phyloP scores from a whole-genome alignment of 2,888 invertebrate genomes.

The Entomobrya multifasciata region DNA sequence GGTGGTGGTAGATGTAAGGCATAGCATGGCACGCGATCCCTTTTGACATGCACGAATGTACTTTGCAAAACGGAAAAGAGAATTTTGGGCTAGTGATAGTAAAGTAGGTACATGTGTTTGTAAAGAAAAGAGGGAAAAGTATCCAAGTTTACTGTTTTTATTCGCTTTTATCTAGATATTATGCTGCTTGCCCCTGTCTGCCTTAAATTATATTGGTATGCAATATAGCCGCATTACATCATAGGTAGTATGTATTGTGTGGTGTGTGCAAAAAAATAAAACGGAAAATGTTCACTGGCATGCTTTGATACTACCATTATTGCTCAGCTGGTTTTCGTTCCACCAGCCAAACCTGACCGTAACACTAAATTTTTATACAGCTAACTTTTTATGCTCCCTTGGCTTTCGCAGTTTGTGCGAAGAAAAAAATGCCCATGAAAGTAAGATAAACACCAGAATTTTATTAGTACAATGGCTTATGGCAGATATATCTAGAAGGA shows the following conservation, averaged over 20 bases:
- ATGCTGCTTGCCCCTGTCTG: not conserved
- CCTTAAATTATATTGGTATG: constrained; percentile 21
- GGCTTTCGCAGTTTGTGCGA: not conserved
- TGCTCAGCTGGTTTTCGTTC: constrained; percentile 18
- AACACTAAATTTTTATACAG: not conserved
- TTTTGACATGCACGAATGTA: constrained; percentile 43
- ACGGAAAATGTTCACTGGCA: constrained; percentile 3
- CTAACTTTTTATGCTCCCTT: not conserved
- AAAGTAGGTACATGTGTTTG: not conserved
- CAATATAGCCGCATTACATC: not conserved
- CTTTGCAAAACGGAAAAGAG: constrained; percentile 23
- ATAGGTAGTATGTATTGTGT: not conserved
- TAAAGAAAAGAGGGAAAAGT: not conserved
- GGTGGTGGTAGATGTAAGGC: not conserved
- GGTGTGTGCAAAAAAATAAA: not conserved
- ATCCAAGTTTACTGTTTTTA: constrained; percentile 20
- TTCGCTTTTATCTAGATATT: constrained; percentile 12
- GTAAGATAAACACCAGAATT: constrained; percentile 12
- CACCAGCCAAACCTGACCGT: not conserved
- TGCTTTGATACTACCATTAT: constrained; percentile 24
- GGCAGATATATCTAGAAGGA: not conserved
- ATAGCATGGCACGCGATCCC: constrained; percentile 36
- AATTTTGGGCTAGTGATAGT: constrained; percentile 7
- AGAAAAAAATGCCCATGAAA: not conserved
- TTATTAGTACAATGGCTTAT: not conserved